These are phyloP conservation scores for Ictalurus punctatus DNA, from an alignment of 2,113 vertebrate genomes.

Conservation along the genomic window DNA sequence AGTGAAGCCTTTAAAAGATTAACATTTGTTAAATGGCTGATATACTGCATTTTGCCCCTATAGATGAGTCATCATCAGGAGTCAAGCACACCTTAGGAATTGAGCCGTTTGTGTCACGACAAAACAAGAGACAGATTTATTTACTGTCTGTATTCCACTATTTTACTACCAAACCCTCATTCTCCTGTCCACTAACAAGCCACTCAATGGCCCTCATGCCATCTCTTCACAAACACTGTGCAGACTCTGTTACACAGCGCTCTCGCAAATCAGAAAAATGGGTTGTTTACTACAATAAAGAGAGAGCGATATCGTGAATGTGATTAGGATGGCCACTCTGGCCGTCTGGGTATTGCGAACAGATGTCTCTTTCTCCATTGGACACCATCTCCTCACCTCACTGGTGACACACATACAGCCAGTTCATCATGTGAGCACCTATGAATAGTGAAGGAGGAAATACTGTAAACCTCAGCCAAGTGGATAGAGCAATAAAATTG, in stretches of 20 bases:
- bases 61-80: background rate
- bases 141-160: slow-evolving; percentile 31
- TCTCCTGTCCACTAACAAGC: slow-evolving; percentile 40
- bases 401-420: background rate
- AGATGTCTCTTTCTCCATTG: slow-evolving; percentile 4
- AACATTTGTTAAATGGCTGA: background rate
- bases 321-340: slow-evolving; percentile 38
- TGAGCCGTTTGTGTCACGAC: background rate
- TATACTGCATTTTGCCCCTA: background rate
- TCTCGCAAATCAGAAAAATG: slow-evolving; percentile 47
- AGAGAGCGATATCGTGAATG: slow-evolving; percentile 35
- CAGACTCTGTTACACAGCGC: slow-evolving; percentile 26
- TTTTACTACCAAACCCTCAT: slow-evolving; percentile 19
- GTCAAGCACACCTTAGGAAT: background rate
- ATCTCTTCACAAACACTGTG: slow-evolving; percentile 32
- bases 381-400: background rate
- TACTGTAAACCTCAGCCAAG: background rate
- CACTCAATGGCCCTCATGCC: slow-evolving; percentile 34
- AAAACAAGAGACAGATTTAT: slow-evolving; percentile 31
- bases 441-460: slow-evolving; percentile 24
- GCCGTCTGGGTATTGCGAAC: slow-evolving; percentile 36
- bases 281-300: slow-evolving; percentile 50
- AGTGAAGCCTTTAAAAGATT: background rate
- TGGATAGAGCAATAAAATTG: slow-evolving; percentile 13
- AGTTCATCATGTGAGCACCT: background rate